Evolutionary conservation across 64 coral and sea anemone species (phyloP).

Genomic region (Dendronephthya gigantea): DNA sequence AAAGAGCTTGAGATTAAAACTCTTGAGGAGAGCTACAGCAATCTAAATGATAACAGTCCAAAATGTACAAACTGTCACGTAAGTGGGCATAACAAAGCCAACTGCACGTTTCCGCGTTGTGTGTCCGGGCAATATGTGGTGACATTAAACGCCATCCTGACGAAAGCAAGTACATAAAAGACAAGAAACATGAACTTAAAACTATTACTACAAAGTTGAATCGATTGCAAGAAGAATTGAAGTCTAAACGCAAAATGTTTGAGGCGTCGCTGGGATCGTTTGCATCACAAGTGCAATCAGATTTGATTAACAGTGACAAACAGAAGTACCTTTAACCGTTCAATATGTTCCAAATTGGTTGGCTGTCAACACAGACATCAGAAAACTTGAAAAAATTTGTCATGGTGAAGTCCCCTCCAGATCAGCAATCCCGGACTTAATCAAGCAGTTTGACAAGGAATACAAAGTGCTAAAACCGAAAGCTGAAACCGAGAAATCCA

Average conservation of each 20-base stretch:
- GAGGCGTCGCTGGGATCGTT: neutral
- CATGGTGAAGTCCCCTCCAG: neutral
- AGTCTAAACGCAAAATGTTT: neutral
- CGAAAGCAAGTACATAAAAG: neutral
- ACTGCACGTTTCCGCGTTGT: neutral
- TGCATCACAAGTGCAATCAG: neutral
- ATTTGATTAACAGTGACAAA: neutral
- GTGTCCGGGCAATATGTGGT: too few species aligned
- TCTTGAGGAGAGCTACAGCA: neutral
- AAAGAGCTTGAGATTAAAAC: neutral
- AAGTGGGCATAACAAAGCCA: neutral
- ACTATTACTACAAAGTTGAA: neutral
- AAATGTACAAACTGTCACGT: neutral
- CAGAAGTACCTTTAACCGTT: neutral
- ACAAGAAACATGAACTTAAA: neutral
- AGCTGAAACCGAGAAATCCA: too few species aligned
- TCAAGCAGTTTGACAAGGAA: neutral
- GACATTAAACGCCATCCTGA: neutral
- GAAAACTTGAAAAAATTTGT: conserved; percentile 9
- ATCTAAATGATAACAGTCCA: neutral
- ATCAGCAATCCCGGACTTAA: neutral
- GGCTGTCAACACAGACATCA: neutral
- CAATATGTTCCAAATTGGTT: conserved; percentile 10
- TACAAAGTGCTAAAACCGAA: neutral
- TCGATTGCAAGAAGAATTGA: neutral